phyloP scores from a whole-genome alignment of 2,113 vertebrate genomes.

The Paralichthys olivaceus region DNA sequence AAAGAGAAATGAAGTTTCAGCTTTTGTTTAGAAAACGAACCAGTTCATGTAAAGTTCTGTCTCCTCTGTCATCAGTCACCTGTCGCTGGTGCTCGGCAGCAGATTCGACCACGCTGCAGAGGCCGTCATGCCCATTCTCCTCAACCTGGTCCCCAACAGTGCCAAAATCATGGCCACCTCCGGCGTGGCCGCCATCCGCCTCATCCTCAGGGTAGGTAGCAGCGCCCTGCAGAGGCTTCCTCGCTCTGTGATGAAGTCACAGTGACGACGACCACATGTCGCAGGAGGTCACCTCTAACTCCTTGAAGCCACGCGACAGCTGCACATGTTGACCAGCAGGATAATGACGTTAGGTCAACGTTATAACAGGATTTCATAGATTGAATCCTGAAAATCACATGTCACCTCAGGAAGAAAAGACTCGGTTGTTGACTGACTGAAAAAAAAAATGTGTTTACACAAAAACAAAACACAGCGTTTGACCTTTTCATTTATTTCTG shows the following conservation, averaged over 20 bases:
- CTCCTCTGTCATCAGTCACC: slow-evolving; percentile 81
- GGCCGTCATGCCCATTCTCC: slow-evolving; percentile 91
- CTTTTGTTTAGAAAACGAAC: too few relatives aligned
- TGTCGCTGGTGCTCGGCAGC: slow-evolving; percentile 90
- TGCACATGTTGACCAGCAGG: too few relatives aligned
- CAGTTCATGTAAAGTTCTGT: background rate
- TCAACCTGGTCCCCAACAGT: slow-evolving; percentile 94
- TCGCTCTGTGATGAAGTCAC: too few relatives aligned
- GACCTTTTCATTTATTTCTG: background rate
- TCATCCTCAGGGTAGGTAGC: slow-evolving; percentile 90
- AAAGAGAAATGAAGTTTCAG: too few relatives aligned
- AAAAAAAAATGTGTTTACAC: too few relatives aligned
- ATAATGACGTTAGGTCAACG: background rate
- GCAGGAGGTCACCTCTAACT: too few relatives aligned
- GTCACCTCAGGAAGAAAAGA: slow-evolving; percentile 1
- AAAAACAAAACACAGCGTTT: too few relatives aligned
- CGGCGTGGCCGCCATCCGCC: slow-evolving; percentile 89
- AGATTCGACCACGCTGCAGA: slow-evolving; percentile 96
- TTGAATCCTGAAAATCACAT: background rate
- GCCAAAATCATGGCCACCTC: slow-evolving; percentile 97
- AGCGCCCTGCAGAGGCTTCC: too few relatives aligned
- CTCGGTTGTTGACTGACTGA: background rate
- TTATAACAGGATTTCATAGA: background rate
- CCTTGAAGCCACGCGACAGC: too few relatives aligned
- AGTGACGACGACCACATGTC: too few relatives aligned